Evolutionary conservation across 2,113 vertebrate species (phyloP), one percentile per base, ranked within the genome.

Genomic region (Tautogolabrus adspersus): DNA sequence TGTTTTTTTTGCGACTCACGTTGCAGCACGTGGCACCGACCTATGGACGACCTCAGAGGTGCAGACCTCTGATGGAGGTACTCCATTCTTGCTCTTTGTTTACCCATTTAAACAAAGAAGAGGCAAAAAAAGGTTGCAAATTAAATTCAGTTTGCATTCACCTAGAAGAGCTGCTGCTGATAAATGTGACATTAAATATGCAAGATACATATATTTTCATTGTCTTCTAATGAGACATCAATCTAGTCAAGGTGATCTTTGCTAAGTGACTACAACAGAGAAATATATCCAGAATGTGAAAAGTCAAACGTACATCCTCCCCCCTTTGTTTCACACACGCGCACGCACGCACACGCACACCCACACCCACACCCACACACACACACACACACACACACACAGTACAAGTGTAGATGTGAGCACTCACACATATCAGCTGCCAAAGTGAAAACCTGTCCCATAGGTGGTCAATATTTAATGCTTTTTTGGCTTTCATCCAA

Each of bases 401-500:
- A 15, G 34, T 26, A 26, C 26, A 55, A 55, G 13, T 30, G n/a
- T 7, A n/a, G 21, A 47, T 0, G 15, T 42, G 19, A 3, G 13
- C 34, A 5, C 57, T 11, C 46, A 19, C 42, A 37, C 30, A 64
- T 49, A 30, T n/a, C 21, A 15, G 61, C 2, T 12, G 26, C 16
- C 6, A 40, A 26, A 60, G 18, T 69, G 42, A 37, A 1, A 77
- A 87, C 46, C 73, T 54, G 81, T 65, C 83, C 66, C 73, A 66
- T 11, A 11, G 60, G 23, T 65, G 66, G 71, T 82, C 49, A 18
- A 87, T 88, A 79, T 81, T 82, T 76, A 72, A 87, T 82, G 86
- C 79, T 44, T 87, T 66, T 56, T 18, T 92, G 91, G 89, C 77
- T 21, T 8, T 40, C 0, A 1, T 69, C 88, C 89, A 88, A 57